Conservation (phyloP, 2,797 vertebrate species). For the Urophycis tenuis region DNA sequence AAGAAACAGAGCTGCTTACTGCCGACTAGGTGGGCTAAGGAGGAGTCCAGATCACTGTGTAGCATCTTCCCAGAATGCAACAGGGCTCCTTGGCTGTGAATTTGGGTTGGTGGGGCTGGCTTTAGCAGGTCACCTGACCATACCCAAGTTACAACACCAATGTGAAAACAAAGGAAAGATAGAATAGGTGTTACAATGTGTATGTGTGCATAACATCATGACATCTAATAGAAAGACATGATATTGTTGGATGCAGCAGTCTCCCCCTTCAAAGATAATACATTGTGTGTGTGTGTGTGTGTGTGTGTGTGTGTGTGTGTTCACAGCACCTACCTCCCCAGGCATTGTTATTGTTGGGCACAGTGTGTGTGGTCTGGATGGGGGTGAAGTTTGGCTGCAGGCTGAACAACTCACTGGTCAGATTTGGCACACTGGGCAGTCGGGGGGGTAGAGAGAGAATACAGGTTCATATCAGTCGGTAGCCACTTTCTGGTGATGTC, state of each 20-base stretch:
- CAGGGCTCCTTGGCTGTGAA: conserved; percentile 65
- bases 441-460: conserved; percentile 8
- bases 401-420: conserved; percentile 86
- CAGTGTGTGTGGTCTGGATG: conserved; percentile 80
- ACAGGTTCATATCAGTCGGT: not conserved
- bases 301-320: conserved; percentile 6
- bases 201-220: not conserved
- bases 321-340: conserved; percentile 77
- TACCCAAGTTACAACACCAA: conserved; percentile 57
- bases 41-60: conserved; percentile 80
- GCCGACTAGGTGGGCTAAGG: conserved; percentile 83
- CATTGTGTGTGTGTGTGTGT: conserved; percentile 13
- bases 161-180: conserved; percentile 29
- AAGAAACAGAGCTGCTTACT: conserved; percentile 70
- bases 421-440: conserved; percentile 76
- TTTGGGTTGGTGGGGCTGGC: conserved; percentile 70
- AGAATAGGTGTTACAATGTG: conserved; percentile 9
- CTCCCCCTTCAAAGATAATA: not conserved
- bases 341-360: conserved; percentile 74
- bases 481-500: not conserved
- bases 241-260: not conserved
- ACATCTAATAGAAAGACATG: not conserved
- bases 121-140: conserved; percentile 76
- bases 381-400: conserved; percentile 80
- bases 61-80: conserved; percentile 74